Evolutionary conservation across 2,888 invertebrate species (phyloP).

Genomic region (Protophormia terraenovae): DNA sequence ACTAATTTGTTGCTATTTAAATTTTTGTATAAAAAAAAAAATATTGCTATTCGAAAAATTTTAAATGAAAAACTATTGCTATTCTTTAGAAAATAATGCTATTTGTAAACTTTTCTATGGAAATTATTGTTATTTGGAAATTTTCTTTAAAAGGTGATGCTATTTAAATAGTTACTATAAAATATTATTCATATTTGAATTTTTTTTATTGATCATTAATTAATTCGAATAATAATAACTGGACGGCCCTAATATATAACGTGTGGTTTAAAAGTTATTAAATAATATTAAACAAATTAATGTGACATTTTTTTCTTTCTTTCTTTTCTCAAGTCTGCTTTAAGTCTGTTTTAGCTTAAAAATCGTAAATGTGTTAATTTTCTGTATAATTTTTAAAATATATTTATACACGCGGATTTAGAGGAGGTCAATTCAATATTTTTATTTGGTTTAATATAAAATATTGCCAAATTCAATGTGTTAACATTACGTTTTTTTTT

Average conservation of each 20-base stretch:
- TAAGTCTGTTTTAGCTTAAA: neutral
- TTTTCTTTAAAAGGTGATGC: too few species aligned
- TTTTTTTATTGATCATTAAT: too few species aligned
- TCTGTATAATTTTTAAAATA: neutral
- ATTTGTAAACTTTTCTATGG: too few species aligned
- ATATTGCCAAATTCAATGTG: slow-evolving; percentile 20
- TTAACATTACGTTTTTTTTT: neutral
- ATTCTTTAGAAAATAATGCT: too few species aligned
- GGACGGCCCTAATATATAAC: neutral
- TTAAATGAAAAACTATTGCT: too few species aligned
- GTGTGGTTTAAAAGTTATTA: neutral
- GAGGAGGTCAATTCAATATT: neutral
- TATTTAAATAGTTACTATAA: too few species aligned
- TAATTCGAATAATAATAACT: neutral
- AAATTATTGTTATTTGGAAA: too few species aligned
- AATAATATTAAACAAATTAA: neutral
- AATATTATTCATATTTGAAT: too few species aligned
- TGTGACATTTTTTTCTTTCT: neutral
- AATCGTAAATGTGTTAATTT: neutral
- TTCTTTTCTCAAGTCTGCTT: neutral
- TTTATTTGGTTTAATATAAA: neutral
- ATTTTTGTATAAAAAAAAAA: too few species aligned
- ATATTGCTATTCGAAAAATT: too few species aligned
- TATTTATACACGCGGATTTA: neutral
- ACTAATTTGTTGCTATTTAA: too few species aligned